Evolutionary conservation across 1,140 invertebrate species (phyloP).

Genomic region (Plectus sambesii): DNA sequence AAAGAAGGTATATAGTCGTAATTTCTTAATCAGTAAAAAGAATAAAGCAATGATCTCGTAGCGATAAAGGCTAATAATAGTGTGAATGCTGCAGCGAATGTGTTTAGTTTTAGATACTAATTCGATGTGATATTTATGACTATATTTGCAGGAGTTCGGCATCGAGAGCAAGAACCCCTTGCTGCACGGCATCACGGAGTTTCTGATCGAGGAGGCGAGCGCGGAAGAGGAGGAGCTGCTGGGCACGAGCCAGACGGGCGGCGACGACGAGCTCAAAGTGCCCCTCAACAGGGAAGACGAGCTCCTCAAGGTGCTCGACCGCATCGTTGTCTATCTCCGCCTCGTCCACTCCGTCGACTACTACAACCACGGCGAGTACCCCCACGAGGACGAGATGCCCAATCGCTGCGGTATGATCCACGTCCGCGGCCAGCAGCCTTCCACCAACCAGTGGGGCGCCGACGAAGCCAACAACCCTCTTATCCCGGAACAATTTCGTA

Average conservation of each 20-base stretch:
- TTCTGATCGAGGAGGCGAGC: conserved; percentile 91
- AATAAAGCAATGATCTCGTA: no score
- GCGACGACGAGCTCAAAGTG: conserved; percentile 52
- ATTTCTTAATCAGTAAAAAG: no score
- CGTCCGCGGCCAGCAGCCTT: conserved; percentile 67
- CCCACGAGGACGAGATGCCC: conserved; percentile 99
- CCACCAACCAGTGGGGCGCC: conserved; percentile 60
- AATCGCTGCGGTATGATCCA: conserved; percentile 94
- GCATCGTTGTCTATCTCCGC: conserved; percentile 79
- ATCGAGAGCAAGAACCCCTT: conserved; percentile 77
- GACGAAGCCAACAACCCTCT: conserved; percentile 35
- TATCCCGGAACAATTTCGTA: conserved; percentile 32
- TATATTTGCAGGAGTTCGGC: conserved; percentile 55
- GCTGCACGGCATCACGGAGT: conserved; percentile 91
- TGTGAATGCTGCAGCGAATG: no score
- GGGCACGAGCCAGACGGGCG: conserved; percentile 54
- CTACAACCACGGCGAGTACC: conserved; percentile 96
- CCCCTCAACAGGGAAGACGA: conserved; percentile 66
- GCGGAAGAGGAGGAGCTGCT: conserved; percentile 93
- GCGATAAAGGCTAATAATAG: no score
- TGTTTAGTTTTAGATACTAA: conserved; percentile 5
- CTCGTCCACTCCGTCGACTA: conserved; percentile 98
- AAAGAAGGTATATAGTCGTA: no score
- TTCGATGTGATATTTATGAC: not conserved
- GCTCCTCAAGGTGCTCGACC: conserved; percentile 64